phyloP scores from a whole-genome alignment of 30 jellyfish, hydroid and myxozoan genomes.

The Hydra vulgaris region DNA sequence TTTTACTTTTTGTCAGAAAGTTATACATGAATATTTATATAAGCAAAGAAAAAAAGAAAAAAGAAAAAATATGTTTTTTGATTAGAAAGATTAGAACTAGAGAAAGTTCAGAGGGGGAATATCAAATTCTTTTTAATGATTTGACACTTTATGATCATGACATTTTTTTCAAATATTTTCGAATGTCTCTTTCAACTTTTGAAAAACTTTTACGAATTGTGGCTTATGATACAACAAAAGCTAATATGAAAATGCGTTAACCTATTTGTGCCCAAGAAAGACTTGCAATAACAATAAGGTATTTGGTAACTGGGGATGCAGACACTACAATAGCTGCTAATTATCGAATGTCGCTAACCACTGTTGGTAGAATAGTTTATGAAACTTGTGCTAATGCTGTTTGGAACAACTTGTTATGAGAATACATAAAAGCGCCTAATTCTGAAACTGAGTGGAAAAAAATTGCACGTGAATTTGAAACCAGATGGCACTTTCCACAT shows the following conservation, averaged over 20 bases:
- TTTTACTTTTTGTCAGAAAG: neutral
- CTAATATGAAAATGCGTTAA: neutral
- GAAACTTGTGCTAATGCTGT: constrained; percentile 41
- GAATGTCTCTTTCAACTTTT: constrained; percentile 22
- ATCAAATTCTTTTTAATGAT: constrained; percentile 16
- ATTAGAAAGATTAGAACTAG: constrained; percentile 33
- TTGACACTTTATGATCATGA: constrained; percentile 32
- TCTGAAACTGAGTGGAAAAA: constrained; percentile 21
- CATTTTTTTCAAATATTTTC: constrained; percentile 15
- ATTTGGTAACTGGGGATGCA: neutral
- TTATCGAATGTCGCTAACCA: constrained; percentile 32
- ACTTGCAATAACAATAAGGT: neutral
- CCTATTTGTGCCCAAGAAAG: neutral
- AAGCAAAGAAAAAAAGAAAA: neutral
- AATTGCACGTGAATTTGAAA: constrained; percentile 23
- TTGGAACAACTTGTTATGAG: constrained; percentile 13
- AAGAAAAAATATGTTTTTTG: constrained; percentile 20
- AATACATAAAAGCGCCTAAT: constrained; percentile 20
- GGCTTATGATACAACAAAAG: neutral
- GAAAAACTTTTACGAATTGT: constrained; percentile 14
- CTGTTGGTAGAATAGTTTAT: constrained; percentile 26
- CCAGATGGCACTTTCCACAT: constrained; percentile 49
- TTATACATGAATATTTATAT: neutral
- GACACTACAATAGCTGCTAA: neutral
- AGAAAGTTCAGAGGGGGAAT: constrained; percentile 33